Evolutionary conservation across 2,113 vertebrate genomes (phyloP).

Genomic region (Campylomormyrus tamandua): DNA sequence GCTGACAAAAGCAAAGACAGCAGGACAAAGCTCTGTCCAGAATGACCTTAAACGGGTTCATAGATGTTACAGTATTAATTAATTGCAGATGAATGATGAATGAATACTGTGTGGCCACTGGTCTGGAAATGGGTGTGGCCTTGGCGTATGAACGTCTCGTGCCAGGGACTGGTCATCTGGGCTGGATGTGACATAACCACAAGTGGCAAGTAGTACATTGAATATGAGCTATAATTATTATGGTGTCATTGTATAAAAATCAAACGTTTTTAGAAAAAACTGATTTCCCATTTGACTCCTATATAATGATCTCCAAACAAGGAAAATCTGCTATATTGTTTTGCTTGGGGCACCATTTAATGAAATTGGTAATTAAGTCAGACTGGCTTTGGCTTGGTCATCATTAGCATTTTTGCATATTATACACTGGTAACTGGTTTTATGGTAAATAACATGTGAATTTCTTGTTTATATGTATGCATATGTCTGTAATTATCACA

Average conservation of each 20-base stretch:
- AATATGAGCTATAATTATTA: neutral
- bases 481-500: neutral
- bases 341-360: neutral
- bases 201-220: neutral
- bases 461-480: neutral
- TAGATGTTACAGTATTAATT: neutral
- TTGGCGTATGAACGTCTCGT: neutral
- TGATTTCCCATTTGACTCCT: neutral
- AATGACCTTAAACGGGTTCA: neutral
- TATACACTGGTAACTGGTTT: neutral
- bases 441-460: neutral
- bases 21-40: neutral
- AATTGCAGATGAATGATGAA: neutral
- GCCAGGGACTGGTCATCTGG: neutral
- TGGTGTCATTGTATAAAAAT: neutral
- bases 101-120: neutral
- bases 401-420: neutral
- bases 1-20: neutral
- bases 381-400: neutral
- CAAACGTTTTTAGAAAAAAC: neutral
- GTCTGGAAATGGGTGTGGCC: neutral
- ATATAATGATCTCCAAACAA: neutral
- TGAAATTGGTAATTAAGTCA: neutral
- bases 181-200: neutral
- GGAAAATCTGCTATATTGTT: neutral